Evolutionary conservation across 1,140 invertebrate genomes (phyloP).

Genomic region (Oppia nitens): DNA sequence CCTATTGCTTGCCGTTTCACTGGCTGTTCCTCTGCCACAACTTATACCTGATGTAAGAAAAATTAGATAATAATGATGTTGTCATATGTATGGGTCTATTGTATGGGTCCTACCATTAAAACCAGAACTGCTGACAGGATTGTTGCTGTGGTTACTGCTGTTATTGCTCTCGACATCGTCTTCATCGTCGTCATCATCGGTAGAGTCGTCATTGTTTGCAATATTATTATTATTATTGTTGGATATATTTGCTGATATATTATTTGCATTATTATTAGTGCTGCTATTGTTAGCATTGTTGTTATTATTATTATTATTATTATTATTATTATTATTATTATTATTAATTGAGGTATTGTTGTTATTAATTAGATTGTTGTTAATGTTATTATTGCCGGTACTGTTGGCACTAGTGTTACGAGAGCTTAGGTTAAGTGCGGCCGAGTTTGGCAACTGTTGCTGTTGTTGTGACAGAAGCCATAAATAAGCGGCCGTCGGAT

Average conservation of each 20-base stretch:
- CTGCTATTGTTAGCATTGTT: conserved; percentile 3
- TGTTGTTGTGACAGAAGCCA: conserved; percentile 18
- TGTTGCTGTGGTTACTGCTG: conserved; percentile 15
- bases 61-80: background rate
- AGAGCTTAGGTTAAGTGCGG: conserved; percentile 7
- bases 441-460: conserved; percentile 11
- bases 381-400: background rate
- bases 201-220: conserved; percentile 11
- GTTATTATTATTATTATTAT: background rate
- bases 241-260: background rate
- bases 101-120: conserved; percentile 10
- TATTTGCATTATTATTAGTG: background rate
- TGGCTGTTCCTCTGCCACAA: background rate
- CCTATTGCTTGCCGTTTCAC: background rate
- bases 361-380: background rate
- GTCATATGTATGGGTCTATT: background rate
- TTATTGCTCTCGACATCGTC: conserved; percentile 5
- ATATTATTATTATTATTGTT: conserved; percentile 6
- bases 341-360: background rate
- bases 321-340: background rate
- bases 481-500: conserved; percentile 17
- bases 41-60: background rate
- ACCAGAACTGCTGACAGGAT: conserved; percentile 12
- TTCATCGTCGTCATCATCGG: conserved; percentile 15
- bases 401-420: background rate